Percentiles rank a stretch among this genome's conserved stretches.
phyloP scores from a whole-genome alignment of 1,140 invertebrate species.

The Pachyrhynchus sulphureomaculatus region DNA sequence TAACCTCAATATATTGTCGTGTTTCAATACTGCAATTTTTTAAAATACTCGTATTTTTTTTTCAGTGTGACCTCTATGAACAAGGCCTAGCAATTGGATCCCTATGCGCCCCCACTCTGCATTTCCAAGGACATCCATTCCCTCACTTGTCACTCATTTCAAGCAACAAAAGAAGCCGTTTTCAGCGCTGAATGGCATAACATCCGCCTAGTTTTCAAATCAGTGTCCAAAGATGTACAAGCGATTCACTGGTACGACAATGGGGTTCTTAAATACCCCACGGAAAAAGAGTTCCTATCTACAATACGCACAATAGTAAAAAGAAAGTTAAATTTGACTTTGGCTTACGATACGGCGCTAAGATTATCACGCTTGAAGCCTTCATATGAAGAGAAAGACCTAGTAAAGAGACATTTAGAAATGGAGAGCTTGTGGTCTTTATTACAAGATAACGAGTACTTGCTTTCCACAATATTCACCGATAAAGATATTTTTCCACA shows the following conservation, averaged over 20 bases:
- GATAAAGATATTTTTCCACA: slow-evolving; percentile 64
- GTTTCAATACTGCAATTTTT: too few relatives aligned
- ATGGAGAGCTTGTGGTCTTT: slow-evolving; percentile 65
- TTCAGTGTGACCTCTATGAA: slow-evolving; percentile 58
- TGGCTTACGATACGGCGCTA: slow-evolving; percentile 53
- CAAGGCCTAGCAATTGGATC: slow-evolving; percentile 57
- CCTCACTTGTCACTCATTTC: slow-evolving; percentile 59
- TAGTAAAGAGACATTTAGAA: slow-evolving; percentile 53
- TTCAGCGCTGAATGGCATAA: slow-evolving; percentile 60
- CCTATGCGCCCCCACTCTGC: slow-evolving; percentile 60
- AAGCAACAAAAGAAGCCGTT: slow-evolving; percentile 58
- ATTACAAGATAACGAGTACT: slow-evolving; percentile 67
- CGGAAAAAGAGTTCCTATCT: slow-evolving; percentile 56
- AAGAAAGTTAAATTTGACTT: slow-evolving; percentile 57
- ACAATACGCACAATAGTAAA: slow-evolving; percentile 56
- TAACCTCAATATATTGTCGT: too few relatives aligned
- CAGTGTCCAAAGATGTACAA: slow-evolving; percentile 47
- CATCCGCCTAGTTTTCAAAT: slow-evolving; percentile 59
- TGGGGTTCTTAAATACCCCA: slow-evolving; percentile 55
- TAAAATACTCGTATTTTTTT: too few relatives aligned
- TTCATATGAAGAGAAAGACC: slow-evolving; percentile 51
- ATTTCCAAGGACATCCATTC: slow-evolving; percentile 55
- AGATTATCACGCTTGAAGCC: slow-evolving; percentile 53
- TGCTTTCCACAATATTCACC: slow-evolving; percentile 60
- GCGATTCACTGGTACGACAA: slow-evolving; percentile 55